phyloP scores from a whole-genome alignment of 2,113 vertebrate genomes.

The Microcebus griseorufus region DNA sequence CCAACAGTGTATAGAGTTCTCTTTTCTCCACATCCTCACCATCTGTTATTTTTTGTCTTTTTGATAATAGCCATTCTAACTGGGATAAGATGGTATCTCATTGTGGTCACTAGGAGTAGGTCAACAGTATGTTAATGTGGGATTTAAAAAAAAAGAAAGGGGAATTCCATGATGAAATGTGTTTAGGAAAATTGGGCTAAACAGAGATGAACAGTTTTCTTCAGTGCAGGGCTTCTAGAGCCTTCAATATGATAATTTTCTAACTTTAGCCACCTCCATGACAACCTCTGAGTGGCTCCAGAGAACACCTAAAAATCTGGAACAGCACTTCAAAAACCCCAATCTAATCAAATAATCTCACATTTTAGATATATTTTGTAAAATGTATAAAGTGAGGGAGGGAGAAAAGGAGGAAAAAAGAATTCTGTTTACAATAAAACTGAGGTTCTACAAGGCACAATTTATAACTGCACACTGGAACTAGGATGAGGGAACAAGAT shows the following conservation, averaged over 20 bases:
- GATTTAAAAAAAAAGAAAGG: accelerated
- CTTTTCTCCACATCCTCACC: background rate
- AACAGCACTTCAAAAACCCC: background rate
- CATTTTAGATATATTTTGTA: background rate
- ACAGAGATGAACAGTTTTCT: background rate
- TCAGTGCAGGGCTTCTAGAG: background rate
- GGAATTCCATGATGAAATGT: background rate
- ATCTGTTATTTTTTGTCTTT: background rate
- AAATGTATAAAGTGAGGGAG: background rate
- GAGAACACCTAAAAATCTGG: background rate
- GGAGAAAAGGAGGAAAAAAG: background rate
- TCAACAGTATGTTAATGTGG: background rate
- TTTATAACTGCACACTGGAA: background rate
- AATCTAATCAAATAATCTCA: background rate
- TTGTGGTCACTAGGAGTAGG: background rate
- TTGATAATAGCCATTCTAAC: background rate
- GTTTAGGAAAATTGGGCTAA: background rate
- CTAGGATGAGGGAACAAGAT: background rate
- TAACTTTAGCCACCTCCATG: background rate
- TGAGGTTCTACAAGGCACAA: background rate
- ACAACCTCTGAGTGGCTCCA: background rate
- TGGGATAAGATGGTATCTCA: background rate
- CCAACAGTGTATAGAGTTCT: background rate
- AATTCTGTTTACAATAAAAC: background rate
- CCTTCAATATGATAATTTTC: background rate